Evolutionary conservation across 2,888 invertebrate species (phyloP).

Genomic region (Cenopis cana): DNA sequence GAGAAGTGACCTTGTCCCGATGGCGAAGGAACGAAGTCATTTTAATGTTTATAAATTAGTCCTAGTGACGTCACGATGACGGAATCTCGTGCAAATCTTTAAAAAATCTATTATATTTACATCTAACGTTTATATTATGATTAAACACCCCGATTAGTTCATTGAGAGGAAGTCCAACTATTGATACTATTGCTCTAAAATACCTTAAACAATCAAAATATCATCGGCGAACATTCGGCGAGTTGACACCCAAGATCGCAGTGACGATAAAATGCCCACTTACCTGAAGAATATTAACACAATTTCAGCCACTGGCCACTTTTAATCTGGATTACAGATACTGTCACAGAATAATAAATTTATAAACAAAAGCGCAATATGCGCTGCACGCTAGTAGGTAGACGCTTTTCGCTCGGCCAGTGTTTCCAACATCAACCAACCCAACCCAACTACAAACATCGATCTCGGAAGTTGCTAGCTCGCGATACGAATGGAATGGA

Average conservation of each 20-base stretch:
- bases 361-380: conserved; percentile 69
- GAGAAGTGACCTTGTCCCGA: conserved; percentile 78
- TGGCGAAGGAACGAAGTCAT: conserved; percentile 73
- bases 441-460: conserved; percentile 57
- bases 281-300: conserved; percentile 65
- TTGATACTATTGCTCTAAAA: not conserved
- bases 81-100: conserved; percentile 65
- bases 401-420: conserved; percentile 70
- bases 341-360: conserved; percentile 58
- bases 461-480: conserved; percentile 65
- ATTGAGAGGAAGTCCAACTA: not conserved
- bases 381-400: conserved; percentile 61
- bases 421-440: conserved; percentile 63
- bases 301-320: conserved; percentile 55
- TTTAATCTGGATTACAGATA: conserved; percentile 52
- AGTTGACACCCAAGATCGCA: conserved; percentile 65
- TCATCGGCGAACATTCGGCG: conserved; percentile 48
- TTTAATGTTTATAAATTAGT: conserved; percentile 80
- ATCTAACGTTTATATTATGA: conserved; percentile 39
- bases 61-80: conserved; percentile 79
- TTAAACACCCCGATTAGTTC: conserved; percentile 27
- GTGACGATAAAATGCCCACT: conserved; percentile 72
- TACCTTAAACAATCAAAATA: conserved; percentile 43
- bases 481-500: conserved; percentile 63
- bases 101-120: conserved; percentile 50